Conservation (phyloP, 2,113 vertebrate genomes). For the Ameiurus melas region DNA sequence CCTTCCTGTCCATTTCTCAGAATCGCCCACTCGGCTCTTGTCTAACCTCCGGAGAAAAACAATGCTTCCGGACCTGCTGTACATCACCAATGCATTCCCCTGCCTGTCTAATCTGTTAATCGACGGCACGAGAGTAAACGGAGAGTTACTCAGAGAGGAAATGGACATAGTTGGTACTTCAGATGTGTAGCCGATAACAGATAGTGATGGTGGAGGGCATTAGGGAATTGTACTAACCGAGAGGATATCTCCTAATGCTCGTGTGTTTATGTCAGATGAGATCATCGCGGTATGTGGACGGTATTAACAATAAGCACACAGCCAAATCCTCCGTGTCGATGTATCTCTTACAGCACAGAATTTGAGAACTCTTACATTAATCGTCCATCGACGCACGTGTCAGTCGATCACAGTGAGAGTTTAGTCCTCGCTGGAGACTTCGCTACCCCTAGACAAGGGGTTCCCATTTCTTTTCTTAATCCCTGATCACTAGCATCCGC, state of each 20-base stretch:
- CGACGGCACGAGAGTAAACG: neutral
- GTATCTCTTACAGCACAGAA: neutral
- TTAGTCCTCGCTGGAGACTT: neutral
- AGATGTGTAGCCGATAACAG: constrained; percentile 33
- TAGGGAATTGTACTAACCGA: neutral
- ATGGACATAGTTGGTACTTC: neutral
- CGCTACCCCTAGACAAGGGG: neutral
- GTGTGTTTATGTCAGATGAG: neutral
- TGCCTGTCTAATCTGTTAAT: neutral
- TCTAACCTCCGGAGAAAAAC: constrained; percentile 12
- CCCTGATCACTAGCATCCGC: neutral
- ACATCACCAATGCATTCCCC: neutral
- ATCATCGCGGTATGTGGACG: neutral
- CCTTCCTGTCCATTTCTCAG: constrained; percentile 17
- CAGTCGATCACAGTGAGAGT: neutral
- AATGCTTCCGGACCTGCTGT: neutral
- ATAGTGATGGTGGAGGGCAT: neutral
- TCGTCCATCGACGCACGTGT: neutral
- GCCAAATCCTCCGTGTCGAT: neutral
- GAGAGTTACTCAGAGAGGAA: constrained; percentile 1
- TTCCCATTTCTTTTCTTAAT: neutral
- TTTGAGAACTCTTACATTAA: neutral
- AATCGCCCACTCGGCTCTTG: neutral
- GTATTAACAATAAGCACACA: neutral
- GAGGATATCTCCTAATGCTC: neutral